Base-by-base conservation (phyloP, 2,888 invertebrate species). In the Phoenoteleia sp. region DNA sequence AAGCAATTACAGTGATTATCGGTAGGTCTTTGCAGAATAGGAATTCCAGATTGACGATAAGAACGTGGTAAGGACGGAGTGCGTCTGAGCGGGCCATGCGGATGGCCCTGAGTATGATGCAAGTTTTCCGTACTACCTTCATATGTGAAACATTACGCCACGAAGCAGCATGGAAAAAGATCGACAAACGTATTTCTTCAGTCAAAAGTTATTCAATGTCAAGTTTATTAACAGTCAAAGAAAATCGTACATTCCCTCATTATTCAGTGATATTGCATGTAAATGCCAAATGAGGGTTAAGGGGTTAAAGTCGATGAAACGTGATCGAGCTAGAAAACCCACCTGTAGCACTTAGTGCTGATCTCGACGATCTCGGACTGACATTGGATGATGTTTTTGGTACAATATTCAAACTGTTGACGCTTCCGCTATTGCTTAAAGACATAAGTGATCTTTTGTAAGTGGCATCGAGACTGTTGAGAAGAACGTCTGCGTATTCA, bases 401-500 rank as follows among this genome's bases (percentile, higher is more conserved):
- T 9, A 94, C 92, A 19, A 92, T 91, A 71, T 94, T 94, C 33
- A 95, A 91, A 89, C 95, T 95, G 86, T 94, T 95, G 81, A 94
- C 94, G 42, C 94, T 94, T n/a, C 95, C 95, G 76, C 95, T 95
- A 87, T 95, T 95, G 33, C 95, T 94, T 4, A 95, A 93, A 90
- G 96, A 96, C 89, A 96, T 95, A 33, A 97, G 92, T 80, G 96
- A 95, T 86, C 96, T 95, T 92, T 96, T 96, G 92, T 97, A 96
- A 62, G 95, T 96, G 0, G 96, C 95, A 92, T 99, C 99, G 62
- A 99, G 95, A 0, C 97, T 96, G 71, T 96, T 95, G 89, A 99
- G 96, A 86, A 99, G 94, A 25, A 95, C 95, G 85, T 99, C 99
- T 0, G 99, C 99, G 89, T 98, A 97, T 1, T 97, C 97, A 0